Evolutionary conservation across 2,113 vertebrate species (phyloP).

Genomic region (Phyllostomus hastatus): DNA sequence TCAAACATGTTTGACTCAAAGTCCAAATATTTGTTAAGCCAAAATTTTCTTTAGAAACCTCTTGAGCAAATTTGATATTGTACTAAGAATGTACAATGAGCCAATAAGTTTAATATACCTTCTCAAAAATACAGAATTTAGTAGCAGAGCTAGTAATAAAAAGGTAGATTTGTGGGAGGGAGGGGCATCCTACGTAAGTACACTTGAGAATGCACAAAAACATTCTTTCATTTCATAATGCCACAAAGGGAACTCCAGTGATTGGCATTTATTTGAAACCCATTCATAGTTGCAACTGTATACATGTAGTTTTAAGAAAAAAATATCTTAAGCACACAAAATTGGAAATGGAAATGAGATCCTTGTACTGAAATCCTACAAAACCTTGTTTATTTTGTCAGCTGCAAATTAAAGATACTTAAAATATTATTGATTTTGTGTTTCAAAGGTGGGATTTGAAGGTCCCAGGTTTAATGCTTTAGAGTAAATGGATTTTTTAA

Average conservation of each 20-base stretch:
- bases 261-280: conserved; percentile 16
- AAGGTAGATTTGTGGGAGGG: not conserved
- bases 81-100: not conserved
- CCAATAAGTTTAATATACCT: not conserved
- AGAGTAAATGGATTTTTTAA: not conserved
- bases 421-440: not conserved
- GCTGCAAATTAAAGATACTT: conserved; percentile 17
- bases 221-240: not conserved
- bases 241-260: not conserved
- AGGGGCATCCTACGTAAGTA: not conserved
- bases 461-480: not conserved
- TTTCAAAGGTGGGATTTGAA: not conserved
- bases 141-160: not conserved
- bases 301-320: not conserved
- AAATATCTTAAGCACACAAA: not conserved
- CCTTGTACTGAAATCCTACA: conserved; percentile 26
- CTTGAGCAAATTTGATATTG: not conserved
- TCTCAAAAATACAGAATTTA: not conserved
- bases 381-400: conserved; percentile 21
- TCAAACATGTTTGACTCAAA: not conserved
- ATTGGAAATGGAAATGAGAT: conserved; percentile 50
- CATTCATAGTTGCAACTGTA: not conserved
- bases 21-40: not conserved
- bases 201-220: not conserved
- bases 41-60: not conserved